Evolutionary conservation across 92 coral and sea anemone species (phyloP).

Genomic region (Palythoa heliodiscus): DNA sequence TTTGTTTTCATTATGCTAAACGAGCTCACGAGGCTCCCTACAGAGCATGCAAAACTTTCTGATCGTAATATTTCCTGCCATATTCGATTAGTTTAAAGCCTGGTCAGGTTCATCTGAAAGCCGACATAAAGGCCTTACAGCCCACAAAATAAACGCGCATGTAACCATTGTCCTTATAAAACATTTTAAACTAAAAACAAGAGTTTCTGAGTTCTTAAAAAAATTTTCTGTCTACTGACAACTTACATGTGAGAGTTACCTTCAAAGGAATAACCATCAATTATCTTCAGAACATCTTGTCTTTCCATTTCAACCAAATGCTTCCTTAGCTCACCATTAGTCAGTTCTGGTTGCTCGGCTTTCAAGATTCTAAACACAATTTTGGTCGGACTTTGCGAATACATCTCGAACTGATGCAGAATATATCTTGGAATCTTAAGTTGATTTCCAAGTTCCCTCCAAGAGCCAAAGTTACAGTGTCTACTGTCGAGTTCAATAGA

Average conservation of each 20-base stretch:
- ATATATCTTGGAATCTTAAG: neutral
- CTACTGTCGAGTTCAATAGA: constrained; percentile 9
- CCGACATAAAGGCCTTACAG: no score
- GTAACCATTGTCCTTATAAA: no score
- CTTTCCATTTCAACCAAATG: neutral
- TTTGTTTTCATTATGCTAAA: no score
- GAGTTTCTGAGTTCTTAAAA: no score
- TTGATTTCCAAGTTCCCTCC: constrained; percentile 2
- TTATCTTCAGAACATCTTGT: neutral
- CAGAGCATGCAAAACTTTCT: no score
- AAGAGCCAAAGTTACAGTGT: neutral
- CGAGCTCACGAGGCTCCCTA: no score
- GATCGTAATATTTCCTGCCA: no score
- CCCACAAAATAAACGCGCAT: no score
- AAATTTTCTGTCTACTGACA: no score
- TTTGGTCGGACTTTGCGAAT: constrained; percentile 17
- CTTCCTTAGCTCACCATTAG: neutral
- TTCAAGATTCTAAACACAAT: neutral
- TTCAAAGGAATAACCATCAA: neutral
- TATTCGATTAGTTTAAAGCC: no score
- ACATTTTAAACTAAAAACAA: no score
- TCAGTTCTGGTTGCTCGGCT: neutral
- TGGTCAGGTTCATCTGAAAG: no score
- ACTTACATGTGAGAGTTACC: neutral
- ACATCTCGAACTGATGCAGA: neutral